Base-by-base conservation (phyloP, 2,888 invertebrate genomes). In the Thalpophila matura region DNA sequence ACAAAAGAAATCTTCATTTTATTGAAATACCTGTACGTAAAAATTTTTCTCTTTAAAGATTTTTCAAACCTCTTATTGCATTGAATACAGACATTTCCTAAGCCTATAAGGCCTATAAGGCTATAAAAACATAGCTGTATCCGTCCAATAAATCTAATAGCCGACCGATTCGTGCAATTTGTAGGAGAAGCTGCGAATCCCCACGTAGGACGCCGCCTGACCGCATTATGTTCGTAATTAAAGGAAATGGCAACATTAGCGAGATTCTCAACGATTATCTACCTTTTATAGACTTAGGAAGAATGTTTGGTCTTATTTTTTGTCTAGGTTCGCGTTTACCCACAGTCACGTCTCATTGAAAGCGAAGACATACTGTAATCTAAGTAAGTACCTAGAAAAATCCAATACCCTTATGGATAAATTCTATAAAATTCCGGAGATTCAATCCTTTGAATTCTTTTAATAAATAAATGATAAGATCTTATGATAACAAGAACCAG, bases 201-300 rank as follows among this genome's bases (percentile, higher is more conserved):
- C 66, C 67, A 67, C 67, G 72, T 80, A 55, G 33, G 12, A 37
- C 55, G 27, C 22, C 14, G 20, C n/a, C 58, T 61, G 72, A 61
- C 67, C 74, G 64, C 69, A 75, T 77, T 79, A 75, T 50, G 46
- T 49, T 20, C 14, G 59, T 68, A 75, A 78, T 79, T 79, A 77
- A 77, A 62, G 63, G 61, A 66, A 74, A 74, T 72, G 38, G 56
- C 66, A 46, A 57, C 71, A 54, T 68, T 40, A 42, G 29, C 35
- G 38, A 64, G 62, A 74, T 74, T 60, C 75, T 20, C 33, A 53
- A 47, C 42, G 53, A 65, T 69, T 68, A 72, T 31, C 37, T 26
- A 5, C 51, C 51, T 55, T 65, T 58, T 60, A 69, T 31, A 47
- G 65, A 55, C 45, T 22, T 40, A n/a, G 24, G 54, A 42, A 47